phyloP scores from a whole-genome alignment of 2,888 invertebrate species.

The Cephalotes varians region DNA sequence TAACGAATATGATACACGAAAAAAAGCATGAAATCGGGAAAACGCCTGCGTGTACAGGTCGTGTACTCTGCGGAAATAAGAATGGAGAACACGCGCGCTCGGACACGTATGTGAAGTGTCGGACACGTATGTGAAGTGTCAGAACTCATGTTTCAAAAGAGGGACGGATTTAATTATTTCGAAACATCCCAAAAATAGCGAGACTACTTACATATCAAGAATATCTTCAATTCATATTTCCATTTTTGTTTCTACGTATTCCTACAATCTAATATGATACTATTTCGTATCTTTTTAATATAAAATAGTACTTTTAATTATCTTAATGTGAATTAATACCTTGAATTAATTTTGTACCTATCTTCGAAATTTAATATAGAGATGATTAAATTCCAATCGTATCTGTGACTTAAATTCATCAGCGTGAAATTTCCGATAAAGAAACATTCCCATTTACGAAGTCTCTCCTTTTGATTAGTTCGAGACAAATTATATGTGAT shows the following conservation, averaged over 20 bases:
- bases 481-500: neutral
- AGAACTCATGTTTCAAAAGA: neutral
- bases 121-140: neutral
- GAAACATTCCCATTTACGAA: neutral
- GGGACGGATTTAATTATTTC: neutral
- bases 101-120: neutral
- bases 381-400: neutral
- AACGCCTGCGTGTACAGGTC: neutral
- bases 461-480: neutral
- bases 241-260: neutral
- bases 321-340: neutral
- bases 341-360: neutral
- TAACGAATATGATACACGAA: constrained; percentile 11
- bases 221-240: neutral
- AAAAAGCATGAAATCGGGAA: neutral
- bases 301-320: neutral
- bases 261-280: too few species aligned
- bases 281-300: neutral
- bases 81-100: neutral
- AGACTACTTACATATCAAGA: neutral
- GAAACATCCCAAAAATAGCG: neutral
- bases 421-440: neutral
- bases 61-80: neutral
- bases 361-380: neutral
- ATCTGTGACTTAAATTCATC: neutral